A percentile compares a stretch with the other conserved stretches of the same genome.
phyloP scores from a whole-genome alignment of 2,113 vertebrate species.

The Camelus bactrianus region DNA sequence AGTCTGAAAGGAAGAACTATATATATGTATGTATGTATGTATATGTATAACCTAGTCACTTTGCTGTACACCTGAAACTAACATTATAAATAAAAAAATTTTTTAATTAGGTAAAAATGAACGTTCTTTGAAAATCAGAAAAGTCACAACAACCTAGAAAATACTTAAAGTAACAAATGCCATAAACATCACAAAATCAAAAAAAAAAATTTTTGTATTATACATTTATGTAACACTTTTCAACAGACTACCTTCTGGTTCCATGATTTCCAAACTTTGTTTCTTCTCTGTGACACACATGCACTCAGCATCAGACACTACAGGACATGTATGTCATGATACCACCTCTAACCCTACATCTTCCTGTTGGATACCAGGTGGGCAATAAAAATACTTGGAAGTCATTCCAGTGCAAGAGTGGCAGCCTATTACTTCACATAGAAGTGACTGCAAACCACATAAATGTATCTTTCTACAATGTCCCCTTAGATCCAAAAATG shows the following conservation, averaged over 20 bases:
- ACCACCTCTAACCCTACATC: background rate
- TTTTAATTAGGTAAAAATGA: background rate
- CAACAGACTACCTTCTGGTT: background rate
- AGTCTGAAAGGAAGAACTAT: too few species aligned
- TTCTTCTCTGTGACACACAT: background rate
- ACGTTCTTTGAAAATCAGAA: slow-evolving; percentile 11
- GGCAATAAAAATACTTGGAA: background rate
- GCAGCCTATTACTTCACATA: background rate
- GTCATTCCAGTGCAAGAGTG: background rate
- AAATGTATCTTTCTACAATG: background rate
- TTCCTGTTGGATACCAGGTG: background rate
- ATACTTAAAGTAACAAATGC: background rate
- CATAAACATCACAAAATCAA: background rate
- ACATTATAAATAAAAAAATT: too few species aligned
- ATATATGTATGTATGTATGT: too few species aligned
- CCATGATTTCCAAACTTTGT: background rate
- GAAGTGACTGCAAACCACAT: background rate
- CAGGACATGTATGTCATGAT: background rate
- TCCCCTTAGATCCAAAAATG: background rate
- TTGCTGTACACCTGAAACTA: too few species aligned
- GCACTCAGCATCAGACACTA: background rate
- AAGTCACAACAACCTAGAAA: background rate
- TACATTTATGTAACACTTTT: background rate
- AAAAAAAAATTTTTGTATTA: background rate
- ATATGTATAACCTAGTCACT: too few species aligned